A percentile compares a stretch with the other conserved stretches of the same genome.
Evolutionary conservation across 2,797 vertebrate species (phyloP).

Genomic region (Taenioides sp.): DNA sequence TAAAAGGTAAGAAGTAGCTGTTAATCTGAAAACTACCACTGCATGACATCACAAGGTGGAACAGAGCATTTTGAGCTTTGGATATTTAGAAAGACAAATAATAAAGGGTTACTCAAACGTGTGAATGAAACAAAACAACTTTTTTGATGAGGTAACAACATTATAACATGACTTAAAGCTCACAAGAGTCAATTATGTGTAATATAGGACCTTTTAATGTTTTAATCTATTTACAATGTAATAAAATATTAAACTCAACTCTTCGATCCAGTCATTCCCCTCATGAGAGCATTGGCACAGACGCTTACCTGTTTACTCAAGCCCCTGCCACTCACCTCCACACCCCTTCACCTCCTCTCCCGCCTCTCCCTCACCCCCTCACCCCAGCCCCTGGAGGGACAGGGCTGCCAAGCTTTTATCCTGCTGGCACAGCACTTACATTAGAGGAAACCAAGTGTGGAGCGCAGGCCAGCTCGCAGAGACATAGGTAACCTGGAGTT

Average conservation of each 20-base stretch:
- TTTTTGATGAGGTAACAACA: too few relatives aligned
- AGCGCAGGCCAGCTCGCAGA: conserved; percentile 15
- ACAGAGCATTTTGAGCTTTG: too few relatives aligned
- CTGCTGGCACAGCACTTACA: conserved; percentile 22
- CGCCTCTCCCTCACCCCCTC: neutral
- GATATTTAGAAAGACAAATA: too few relatives aligned
- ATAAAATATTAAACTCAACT: neutral
- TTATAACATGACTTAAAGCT: too few relatives aligned
- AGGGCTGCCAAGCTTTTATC: conserved; percentile 24
- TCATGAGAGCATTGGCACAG: neutral
- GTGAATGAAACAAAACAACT: too few relatives aligned
- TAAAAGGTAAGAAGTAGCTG: too few relatives aligned
- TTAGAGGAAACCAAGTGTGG: conserved; percentile 31
- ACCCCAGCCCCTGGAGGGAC: conserved; percentile 4
- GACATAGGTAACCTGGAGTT: conserved; percentile 27
- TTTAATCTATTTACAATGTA: neutral
- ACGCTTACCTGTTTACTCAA: conserved; percentile 9
- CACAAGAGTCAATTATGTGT: too few relatives aligned
- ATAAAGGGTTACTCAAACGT: too few relatives aligned
- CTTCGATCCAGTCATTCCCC: conserved; percentile 1
- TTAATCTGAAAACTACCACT: too few relatives aligned
- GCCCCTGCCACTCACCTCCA: neutral
- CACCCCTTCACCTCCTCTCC: neutral
- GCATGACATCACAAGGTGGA: too few relatives aligned
- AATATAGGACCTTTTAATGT: too few relatives aligned